phyloP scores from a whole-genome alignment of 2,113 vertebrate species.

The Spilogale gracilis region DNA sequence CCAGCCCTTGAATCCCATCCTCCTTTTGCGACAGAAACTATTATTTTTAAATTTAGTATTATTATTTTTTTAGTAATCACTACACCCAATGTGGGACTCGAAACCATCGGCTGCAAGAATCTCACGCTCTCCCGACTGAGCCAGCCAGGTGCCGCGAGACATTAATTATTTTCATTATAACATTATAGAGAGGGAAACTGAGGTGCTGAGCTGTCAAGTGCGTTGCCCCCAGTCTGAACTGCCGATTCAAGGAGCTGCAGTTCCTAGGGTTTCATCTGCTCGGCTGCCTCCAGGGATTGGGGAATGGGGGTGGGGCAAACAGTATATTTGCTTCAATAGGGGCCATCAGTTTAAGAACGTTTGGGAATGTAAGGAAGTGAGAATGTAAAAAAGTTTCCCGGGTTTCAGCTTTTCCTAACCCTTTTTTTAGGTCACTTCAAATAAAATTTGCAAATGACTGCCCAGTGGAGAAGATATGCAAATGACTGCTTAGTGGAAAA shows the following conservation, averaged over 20 bases:
- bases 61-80: not conserved
- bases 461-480: slow-evolving; percentile 35
- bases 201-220: not conserved
- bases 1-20: not conserved
- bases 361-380: slow-evolving; percentile 25
- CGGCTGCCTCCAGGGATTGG: not conserved
- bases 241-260: not conserved
- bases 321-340: not conserved
- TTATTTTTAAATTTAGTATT: not conserved
- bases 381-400: not conserved
- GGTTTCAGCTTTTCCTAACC: slow-evolving; percentile 39
- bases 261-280: not conserved
- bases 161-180: not conserved
- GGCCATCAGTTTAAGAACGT: not conserved
- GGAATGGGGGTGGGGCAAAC: not conserved
- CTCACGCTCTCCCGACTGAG: not conserved
- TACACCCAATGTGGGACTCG: not conserved
- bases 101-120: not conserved
- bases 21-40: not conserved
- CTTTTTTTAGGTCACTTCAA: slow-evolving; percentile 61
- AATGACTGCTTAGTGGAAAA: slow-evolving; percentile 54
- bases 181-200: not conserved
- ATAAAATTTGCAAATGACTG: slow-evolving; percentile 54
- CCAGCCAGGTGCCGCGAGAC: not conserved
- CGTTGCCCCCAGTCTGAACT: not conserved